Evolutionary conservation across 2,797 vertebrate genomes (phyloP).

Genomic region (Microctenopoma stevenorrisi): DNA sequence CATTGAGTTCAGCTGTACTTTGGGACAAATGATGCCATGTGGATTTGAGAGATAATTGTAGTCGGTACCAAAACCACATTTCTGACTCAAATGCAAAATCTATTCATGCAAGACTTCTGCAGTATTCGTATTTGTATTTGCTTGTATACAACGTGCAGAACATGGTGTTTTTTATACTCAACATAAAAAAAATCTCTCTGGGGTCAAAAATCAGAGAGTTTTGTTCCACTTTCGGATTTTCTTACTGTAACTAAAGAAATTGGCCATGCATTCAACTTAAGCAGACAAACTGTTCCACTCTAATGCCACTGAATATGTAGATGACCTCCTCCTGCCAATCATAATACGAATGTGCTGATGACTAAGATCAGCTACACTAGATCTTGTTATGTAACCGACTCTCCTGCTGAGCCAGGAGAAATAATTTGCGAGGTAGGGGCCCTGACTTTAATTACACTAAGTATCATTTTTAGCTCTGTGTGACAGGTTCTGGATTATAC

Average conservation of each 20-base stretch:
- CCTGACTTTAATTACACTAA: conserved; percentile 67
- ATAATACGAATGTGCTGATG: conserved; percentile 60
- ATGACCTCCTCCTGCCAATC: conserved; percentile 71
- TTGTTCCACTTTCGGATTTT: conserved; percentile 10
- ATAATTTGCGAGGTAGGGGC: conserved; percentile 54
- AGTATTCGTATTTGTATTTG: no score
- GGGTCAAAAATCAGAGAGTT: conserved; percentile 15
- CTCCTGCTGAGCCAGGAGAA: conserved; percentile 67
- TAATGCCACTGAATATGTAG: conserved; percentile 44
- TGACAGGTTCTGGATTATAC: conserved; percentile 26
- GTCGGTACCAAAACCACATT: no score
- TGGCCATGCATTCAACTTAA: conserved; percentile 39
- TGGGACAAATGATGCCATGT: no score
- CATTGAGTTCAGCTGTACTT: no score
- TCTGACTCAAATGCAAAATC: no score
- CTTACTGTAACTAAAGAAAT: conserved; percentile 12
- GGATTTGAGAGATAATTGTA: no score
- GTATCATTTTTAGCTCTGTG: conserved; percentile 44
- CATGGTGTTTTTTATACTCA: conserved; percentile 1
- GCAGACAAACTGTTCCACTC: conserved; percentile 40
- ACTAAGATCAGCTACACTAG: conserved; percentile 62
- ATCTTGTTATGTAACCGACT: conserved; percentile 63
- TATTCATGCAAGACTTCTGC: no score
- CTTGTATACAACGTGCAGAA: background rate
- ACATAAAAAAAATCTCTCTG: conserved; percentile 6